Evolutionary conservation across 2,797 vertebrate species (phyloP).

Genomic region (Diceros bicornis): DNA sequence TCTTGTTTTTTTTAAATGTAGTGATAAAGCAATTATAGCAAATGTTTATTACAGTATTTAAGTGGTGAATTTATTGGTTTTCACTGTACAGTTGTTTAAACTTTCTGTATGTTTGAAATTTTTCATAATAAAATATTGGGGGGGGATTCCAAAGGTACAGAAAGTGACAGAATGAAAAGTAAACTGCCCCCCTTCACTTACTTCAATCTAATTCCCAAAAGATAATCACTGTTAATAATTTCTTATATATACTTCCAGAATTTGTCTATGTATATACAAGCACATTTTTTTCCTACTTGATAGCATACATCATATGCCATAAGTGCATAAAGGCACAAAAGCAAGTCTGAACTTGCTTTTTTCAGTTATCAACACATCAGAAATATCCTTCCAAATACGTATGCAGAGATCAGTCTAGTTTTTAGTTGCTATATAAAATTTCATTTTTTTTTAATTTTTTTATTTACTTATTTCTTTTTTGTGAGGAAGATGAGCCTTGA

Average conservation of each 20-base stretch:
- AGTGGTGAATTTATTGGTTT: neutral
- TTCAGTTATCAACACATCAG: neutral
- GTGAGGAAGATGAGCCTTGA: too few relatives aligned
- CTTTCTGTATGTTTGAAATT: neutral
- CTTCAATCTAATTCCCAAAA: neutral
- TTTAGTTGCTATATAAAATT: slow-evolving; percentile 38
- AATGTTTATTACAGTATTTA: neutral
- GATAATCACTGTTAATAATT: neutral
- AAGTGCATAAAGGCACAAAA: neutral
- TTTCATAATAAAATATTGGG: neutral
- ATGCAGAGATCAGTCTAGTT: neutral
- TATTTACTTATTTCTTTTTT: too few relatives aligned
- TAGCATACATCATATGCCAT: neutral
- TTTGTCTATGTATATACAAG: neutral
- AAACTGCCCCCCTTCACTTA: neutral
- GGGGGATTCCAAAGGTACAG: neutral
- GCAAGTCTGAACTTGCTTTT: neutral
- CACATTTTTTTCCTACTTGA: neutral
- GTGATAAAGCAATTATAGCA: neutral
- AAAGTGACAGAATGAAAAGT: neutral
- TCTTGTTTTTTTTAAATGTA: neutral
- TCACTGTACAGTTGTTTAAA: neutral
- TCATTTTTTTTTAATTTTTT: neutral
- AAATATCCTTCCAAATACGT: slow-evolving; percentile 9
- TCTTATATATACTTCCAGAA: neutral